Conservation (phyloP, 2,113 vertebrate genomes). For the Lepus europaeus region DNA sequence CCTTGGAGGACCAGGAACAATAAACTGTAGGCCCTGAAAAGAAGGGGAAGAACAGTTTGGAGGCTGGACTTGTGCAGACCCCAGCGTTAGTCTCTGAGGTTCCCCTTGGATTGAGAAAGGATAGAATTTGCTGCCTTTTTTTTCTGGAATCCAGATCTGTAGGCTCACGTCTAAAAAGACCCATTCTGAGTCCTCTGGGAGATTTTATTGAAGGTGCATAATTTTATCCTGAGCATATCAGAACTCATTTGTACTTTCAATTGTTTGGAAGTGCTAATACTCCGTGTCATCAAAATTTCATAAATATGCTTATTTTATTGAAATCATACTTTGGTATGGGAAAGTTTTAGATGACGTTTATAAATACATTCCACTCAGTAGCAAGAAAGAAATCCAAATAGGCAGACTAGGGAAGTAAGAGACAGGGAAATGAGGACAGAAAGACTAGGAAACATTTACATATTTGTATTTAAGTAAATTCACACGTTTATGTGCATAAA, state of each 20-base stretch:
- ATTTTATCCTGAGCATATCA: neutral
- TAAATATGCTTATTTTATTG: conserved; percentile 43
- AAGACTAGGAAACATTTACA: neutral
- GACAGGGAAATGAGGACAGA: neutral
- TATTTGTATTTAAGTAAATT: neutral
- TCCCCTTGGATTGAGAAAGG: neutral
- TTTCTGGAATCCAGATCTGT: neutral
- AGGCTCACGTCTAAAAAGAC: neutral
- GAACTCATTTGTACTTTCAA: conserved; percentile 37
- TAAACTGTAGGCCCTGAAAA: neutral
- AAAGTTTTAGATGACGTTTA: neutral
- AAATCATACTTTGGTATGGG: neutral
- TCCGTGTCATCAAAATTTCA: neutral
- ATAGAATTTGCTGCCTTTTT: neutral
- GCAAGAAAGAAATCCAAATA: neutral
- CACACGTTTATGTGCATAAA: neutral
- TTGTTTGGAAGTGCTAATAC: conserved; percentile 30
- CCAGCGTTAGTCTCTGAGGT: neutral
- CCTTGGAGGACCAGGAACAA: neutral
- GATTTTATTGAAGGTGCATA: neutral
- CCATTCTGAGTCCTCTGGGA: neutral
- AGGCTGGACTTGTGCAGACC: neutral
- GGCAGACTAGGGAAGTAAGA: neutral
- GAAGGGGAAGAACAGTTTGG: neutral
- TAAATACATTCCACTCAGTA: neutral